Base-by-base conservation (phyloP, 2,888 invertebrate species). In the Amaurobius ferox region DNA sequence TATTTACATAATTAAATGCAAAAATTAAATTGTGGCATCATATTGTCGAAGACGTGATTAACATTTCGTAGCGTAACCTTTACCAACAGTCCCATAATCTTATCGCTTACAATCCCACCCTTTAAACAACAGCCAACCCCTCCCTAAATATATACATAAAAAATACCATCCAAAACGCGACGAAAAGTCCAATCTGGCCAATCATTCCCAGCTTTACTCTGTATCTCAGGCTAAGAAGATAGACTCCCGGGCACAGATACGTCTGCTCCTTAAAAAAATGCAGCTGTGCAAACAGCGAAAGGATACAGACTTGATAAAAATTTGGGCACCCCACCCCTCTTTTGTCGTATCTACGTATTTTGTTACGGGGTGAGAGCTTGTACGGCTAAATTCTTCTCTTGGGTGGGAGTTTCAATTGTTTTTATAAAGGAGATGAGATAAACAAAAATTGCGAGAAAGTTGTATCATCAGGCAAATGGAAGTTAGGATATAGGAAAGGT, bases 231-330 rank as follows among this genome's bases (percentile, higher is more conserved):
- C 62, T 66, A 48, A n/a, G n/a, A n/a, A 71, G 79, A 79, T 79
- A 79, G 78, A 66, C 44, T 76, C 76, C 44, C 76, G 62, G 16
- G 26, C 28, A 48, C n/a, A 16, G 62, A 62, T 62, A 62, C 28
- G 62, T 28, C 13, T 28, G n/a, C 28, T 62, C 26, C 62, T 62
- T 62, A 62, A 62, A 62, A 23, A 32, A 48, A 48, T 72, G 73
- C 80, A 80, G 80, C 80, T 80, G 80, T 80, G 67, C 73, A 80
- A 80, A 80, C 73, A 80, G 55, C 64, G 39, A 29, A 35, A 39
- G 32, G 32, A 61, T 26, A 62, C 62, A 62, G 62, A 62, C 62
- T 62, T 26, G 62, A 62, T 62, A 62, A 62, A 62, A 62, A 62
- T 62, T 62, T 62, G 62, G 23, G 28, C 28, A 40, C 6, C 62